These are phyloP conservation scores for Carabus problematicus DNA, from an alignment of 2,888 invertebrate species.

Conservation along the genomic window DNA sequence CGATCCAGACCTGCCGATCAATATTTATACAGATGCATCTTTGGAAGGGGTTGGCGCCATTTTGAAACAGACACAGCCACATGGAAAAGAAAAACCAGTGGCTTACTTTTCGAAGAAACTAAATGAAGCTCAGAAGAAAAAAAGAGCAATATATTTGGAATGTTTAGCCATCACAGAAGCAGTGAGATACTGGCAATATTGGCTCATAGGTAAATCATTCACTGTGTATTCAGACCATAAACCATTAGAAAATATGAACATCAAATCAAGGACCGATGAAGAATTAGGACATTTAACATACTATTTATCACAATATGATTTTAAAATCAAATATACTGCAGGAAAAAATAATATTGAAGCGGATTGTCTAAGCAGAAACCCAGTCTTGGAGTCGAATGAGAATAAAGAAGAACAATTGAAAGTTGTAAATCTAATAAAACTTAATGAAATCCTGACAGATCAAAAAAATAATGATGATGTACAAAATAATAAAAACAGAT, in stretches of 20 bases:
- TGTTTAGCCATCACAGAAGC: conserved; percentile 44
- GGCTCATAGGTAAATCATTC: conserved; percentile 44
- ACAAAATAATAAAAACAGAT: conserved; percentile 24
- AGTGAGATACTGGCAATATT: conserved; percentile 44
- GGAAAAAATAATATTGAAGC: conserved; percentile 45
- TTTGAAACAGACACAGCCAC: conserved; percentile 44
- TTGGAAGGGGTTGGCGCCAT: conserved; percentile 47
- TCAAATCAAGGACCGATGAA: conserved; percentile 31
- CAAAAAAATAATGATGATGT: conserved; percentile 39
- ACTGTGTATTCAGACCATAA: conserved; percentile 44
- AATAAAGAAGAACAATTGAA: conserved; percentile 40
- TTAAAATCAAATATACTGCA: conserved; percentile 41
- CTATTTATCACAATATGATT: conserved; percentile 39
- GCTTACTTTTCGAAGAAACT: too few relatives aligned
- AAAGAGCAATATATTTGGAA: conserved; percentile 44
- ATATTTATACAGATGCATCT: conserved; percentile 48
- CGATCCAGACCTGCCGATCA: conserved; percentile 44
- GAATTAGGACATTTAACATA: conserved; percentile 29
- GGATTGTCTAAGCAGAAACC: conserved; percentile 45
- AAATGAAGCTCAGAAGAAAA: too few relatives aligned
- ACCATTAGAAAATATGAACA: conserved; percentile 32
- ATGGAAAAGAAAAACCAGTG: too few relatives aligned
- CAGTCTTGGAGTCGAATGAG: conserved; percentile 44
- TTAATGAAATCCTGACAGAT: conserved; percentile 37
- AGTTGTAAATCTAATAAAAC: conserved; percentile 36